Conservation (phyloP, 2,797 vertebrate genomes). For the Cichlasoma orientale region DNA sequence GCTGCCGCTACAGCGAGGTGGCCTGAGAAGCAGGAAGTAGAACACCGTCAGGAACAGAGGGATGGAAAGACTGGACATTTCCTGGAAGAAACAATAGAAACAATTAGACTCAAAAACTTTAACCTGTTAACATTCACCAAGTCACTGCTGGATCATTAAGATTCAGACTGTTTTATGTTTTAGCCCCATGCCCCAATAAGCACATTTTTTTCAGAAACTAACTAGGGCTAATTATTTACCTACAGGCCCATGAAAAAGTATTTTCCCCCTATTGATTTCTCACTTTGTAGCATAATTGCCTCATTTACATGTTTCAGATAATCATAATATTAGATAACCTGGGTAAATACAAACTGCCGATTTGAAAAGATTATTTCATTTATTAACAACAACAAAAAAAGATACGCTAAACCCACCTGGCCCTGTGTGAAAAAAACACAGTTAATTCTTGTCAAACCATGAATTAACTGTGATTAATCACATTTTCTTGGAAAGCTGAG, state of each 20-base stretch:
- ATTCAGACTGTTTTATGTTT: neutral
- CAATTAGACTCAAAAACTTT: neutral
- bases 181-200: neutral
- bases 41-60: conserved; percentile 22
- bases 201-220: neutral
- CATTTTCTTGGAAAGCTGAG: too few species aligned
- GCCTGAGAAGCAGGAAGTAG: conserved; percentile 23
- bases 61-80: conserved; percentile 23
- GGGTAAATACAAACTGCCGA: too few species aligned
- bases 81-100: conserved; percentile 30
- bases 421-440: too few species aligned
- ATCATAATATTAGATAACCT: too few species aligned
- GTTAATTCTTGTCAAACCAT: too few species aligned
- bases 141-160: neutral
- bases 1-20: conserved; percentile 43
- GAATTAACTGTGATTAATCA: too few species aligned
- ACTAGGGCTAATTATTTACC: neutral
- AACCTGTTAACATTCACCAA: neutral
- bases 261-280: too few species aligned
- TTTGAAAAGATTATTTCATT: too few species aligned
- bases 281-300: too few species aligned
- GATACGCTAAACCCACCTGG: too few species aligned
- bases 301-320: too few species aligned
- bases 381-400: too few species aligned
- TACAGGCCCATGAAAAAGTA: neutral